Conservation (phyloP, 2,888 invertebrate genomes). For the Amiota minor region DNA sequence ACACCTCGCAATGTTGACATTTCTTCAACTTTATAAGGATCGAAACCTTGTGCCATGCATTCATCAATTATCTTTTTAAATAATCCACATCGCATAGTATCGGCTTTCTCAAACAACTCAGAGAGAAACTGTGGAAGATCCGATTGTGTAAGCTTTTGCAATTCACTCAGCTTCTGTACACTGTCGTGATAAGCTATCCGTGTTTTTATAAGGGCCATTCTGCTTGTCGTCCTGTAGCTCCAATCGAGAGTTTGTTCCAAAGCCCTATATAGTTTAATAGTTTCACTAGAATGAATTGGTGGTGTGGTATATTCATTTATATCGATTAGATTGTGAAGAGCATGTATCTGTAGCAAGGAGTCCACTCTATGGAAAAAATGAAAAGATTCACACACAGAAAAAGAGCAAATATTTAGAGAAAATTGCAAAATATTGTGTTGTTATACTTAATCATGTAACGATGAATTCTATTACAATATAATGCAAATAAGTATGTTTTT, state of each 20-base stretch:
- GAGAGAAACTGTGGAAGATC: constrained; percentile 45
- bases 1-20: constrained; percentile 47
- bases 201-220: constrained; percentile 53
- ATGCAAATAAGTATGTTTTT: no score
- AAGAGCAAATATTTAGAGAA: neutral
- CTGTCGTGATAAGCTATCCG: constrained; percentile 47
- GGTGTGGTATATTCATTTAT: constrained; percentile 54
- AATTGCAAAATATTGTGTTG: no score
- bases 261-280: constrained; percentile 42
- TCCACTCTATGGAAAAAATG: constrained; percentile 75
- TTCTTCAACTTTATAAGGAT: constrained; percentile 42
- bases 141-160: constrained; percentile 31
- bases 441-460: no score
- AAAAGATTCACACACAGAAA: neutral
- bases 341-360: constrained; percentile 79
- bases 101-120: constrained; percentile 43
- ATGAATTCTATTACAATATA: no score
- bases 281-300: constrained; percentile 1
- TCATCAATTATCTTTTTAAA: constrained; percentile 65
- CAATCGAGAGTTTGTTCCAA: constrained; percentile 76
- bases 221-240: constrained; percentile 75
- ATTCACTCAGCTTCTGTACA: constrained; percentile 21
- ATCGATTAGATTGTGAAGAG: constrained; percentile 79
- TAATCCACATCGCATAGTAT: constrained; percentile 43
- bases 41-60: constrained; percentile 45